Conservation (phyloP, 2,888 invertebrate genomes). For the Colostygia pectinataria region DNA sequence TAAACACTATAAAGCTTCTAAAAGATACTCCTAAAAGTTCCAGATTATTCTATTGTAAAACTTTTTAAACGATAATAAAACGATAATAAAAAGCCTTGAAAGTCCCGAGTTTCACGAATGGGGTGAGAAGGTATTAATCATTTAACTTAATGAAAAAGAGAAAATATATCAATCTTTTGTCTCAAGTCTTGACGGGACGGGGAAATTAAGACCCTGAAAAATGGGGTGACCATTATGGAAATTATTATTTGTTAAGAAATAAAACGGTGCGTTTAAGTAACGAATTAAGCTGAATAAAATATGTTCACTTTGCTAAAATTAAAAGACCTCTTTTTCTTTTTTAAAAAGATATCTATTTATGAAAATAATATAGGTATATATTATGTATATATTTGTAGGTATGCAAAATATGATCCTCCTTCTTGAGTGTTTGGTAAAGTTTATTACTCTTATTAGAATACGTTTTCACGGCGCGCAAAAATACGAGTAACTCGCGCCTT, state of each 20-base stretch:
- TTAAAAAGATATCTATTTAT: no score
- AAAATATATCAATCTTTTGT: slow-evolving; percentile 78
- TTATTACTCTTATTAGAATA: no score
- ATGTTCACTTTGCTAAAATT: slow-evolving; percentile 45
- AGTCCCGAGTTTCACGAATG: slow-evolving; percentile 31
- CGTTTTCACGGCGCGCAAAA: no score
- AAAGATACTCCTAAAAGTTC: background rate
- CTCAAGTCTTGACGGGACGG: slow-evolving; percentile 54
- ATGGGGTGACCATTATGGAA: slow-evolving; percentile 68
- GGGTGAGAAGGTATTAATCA: slow-evolving; percentile 64
- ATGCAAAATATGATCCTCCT: no score
- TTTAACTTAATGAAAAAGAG: slow-evolving; percentile 71
- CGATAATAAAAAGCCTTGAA: slow-evolving; percentile 15
- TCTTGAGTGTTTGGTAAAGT: no score
- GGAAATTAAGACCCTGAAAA: slow-evolving; percentile 72
- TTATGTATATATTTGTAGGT: no score
- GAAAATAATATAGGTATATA: no score
- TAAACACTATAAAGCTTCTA: background rate
- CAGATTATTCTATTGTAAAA: slow-evolving; percentile 2
- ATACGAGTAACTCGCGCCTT: no score
- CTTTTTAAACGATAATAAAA: slow-evolving; percentile 17
- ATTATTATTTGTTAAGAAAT: slow-evolving; percentile 74
- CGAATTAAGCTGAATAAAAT: slow-evolving; percentile 43
- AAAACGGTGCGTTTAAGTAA: slow-evolving; percentile 49
- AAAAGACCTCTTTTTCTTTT: no score